These are phyloP conservation scores for Nomada hirtipes DNA, from an alignment of 2,888 invertebrate species.

Conservation along the genomic window DNA sequence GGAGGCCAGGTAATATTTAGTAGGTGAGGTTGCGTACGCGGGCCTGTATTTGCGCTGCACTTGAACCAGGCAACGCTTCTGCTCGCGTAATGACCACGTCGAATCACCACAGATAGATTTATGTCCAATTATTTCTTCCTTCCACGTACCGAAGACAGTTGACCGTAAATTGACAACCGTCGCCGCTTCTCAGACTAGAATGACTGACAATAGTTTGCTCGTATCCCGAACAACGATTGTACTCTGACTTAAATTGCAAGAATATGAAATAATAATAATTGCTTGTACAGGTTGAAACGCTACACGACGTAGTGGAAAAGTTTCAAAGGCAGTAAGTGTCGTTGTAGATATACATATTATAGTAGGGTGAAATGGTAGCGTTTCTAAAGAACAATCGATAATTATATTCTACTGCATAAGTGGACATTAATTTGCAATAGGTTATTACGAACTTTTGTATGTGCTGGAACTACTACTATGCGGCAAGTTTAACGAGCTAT, in stretches of 20 bases:
- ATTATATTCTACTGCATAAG: too few relatives aligned
- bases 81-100: constrained; percentile 70
- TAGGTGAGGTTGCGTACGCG: constrained; percentile 65
- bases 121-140: constrained; percentile 77
- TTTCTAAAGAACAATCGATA: too few relatives aligned
- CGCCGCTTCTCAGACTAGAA: not conserved
- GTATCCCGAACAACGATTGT: not conserved
- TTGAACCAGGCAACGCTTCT: constrained; percentile 68
- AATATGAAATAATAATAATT: too few relatives aligned
- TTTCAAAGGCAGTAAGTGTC: too few relatives aligned
- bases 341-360: too few relatives aligned
- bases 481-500: too few relatives aligned
- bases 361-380: too few relatives aligned
- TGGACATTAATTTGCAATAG: too few relatives aligned
- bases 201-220: not conserved
- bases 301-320: too few relatives aligned
- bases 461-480: too few relatives aligned
- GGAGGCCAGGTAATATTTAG: constrained; percentile 70
- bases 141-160: constrained; percentile 26
- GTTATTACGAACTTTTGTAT: too few relatives aligned
- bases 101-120: constrained; percentile 68
- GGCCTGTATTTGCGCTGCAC: constrained; percentile 74
- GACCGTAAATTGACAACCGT: constrained; percentile 22
- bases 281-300: too few relatives aligned
- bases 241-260: not conserved